These are phyloP conservation scores for Saccostrea cuccullata DNA, from an alignment of 1,140 invertebrate species.

Conservation along the genomic window DNA sequence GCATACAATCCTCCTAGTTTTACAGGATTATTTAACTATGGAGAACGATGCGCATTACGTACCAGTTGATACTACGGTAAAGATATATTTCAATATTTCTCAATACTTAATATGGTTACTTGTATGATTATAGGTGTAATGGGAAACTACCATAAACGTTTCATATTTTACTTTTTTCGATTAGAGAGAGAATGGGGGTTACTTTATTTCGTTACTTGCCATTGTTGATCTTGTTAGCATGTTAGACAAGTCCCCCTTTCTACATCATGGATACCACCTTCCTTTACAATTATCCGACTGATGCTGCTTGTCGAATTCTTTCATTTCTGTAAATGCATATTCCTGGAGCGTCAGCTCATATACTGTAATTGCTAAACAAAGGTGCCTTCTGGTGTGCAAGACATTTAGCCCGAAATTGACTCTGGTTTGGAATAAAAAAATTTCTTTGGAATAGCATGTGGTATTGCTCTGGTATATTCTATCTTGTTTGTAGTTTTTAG, in stretches of 20 bases:
- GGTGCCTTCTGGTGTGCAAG: neutral
- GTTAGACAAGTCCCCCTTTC: neutral
- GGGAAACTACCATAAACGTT: neutral
- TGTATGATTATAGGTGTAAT: neutral
- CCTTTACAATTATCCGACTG: neutral
- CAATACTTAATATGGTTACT: neutral
- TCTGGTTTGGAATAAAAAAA: neutral
- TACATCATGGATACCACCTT: conserved; percentile 29
- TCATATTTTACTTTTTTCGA: conserved; percentile 26
- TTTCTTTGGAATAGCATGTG: neutral
- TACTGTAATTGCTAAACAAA: neutral
- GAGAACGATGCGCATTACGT: neutral
- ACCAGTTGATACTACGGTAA: neutral
- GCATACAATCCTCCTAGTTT: too few species aligned
- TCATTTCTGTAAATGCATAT: neutral
- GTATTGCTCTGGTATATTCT: neutral
- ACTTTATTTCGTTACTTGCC: conserved; percentile 34
- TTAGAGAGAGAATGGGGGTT: conserved; percentile 35
- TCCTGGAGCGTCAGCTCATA: conserved; percentile 16
- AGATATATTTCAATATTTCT: neutral
- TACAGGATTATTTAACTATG: neutral
- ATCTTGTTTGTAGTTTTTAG: neutral
- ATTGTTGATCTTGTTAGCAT: conserved; percentile 29
- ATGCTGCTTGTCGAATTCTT: conserved; percentile 2
- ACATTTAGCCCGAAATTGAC: neutral